These are phyloP conservation scores for Drosophila antonietae DNA, from an alignment of 2,888 invertebrate species.

Conservation along the genomic window DNA sequence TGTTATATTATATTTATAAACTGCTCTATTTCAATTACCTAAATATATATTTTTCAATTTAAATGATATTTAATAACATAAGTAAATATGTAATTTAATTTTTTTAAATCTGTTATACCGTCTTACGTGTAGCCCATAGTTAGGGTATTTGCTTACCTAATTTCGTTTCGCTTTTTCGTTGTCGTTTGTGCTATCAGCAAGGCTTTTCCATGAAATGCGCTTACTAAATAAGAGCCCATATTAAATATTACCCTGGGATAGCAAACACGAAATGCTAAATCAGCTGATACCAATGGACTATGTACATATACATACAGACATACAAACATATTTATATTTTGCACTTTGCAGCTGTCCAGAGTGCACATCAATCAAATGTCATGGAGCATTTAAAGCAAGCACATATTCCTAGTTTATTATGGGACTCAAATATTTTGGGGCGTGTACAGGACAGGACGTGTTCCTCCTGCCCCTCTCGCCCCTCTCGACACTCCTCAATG, in stretches of 20 bases:
- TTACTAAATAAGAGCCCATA: conserved; percentile 57
- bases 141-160: not conserved
- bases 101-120: not conserved
- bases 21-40: not conserved
- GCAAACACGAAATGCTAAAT: conserved; percentile 60
- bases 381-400: conserved; percentile 68
- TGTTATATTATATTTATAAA: no score
- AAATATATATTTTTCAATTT: not conserved
- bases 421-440: conserved; percentile 47
- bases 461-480: not conserved
- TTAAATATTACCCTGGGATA: conserved; percentile 73
- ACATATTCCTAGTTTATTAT: conserved; percentile 58
- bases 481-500: not conserved
- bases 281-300: conserved; percentile 62
- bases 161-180: not conserved
- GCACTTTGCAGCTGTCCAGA: conserved; percentile 69
- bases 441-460: conserved; percentile 44
- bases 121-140: not conserved
- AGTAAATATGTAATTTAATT: no score
- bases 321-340: conserved; percentile 31
- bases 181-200: conserved; percentile 34
- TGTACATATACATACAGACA: not conserved
- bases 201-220: conserved; percentile 49
- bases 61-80: no score
- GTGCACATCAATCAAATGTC: conserved; percentile 77